Evolutionary conservation across 2,888 invertebrate genomes (phyloP).

Genomic region (Sphaeridia pumilis): DNA sequence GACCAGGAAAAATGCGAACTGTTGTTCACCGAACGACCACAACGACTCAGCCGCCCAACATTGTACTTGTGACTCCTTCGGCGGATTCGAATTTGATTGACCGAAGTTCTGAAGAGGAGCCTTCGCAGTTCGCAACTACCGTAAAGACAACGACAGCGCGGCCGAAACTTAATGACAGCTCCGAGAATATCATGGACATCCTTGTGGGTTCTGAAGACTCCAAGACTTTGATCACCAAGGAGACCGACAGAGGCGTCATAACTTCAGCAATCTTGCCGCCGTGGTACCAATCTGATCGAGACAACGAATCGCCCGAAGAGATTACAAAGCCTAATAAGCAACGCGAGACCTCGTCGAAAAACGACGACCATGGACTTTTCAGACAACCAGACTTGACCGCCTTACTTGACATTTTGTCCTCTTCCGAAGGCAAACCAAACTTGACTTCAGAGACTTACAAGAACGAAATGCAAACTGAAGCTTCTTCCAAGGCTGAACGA

Average conservation of each 20-base stretch:
- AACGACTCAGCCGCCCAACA: background rate
- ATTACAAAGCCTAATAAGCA: background rate
- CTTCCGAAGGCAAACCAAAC: background rate
- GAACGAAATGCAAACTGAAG: constrained; percentile 8
- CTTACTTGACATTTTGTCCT: constrained; percentile 4
- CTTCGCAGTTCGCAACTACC: background rate
- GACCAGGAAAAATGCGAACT: background rate
- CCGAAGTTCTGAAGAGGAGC: background rate
- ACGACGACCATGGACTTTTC: background rate
- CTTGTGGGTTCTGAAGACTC: constrained; percentile 29
- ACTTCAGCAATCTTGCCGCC: constrained; percentile 34
- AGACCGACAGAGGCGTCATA: constrained; percentile 31
- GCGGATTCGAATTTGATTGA: no score
- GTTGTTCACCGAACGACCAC: background rate
- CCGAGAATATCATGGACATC: constrained; percentile 30
- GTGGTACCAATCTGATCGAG: constrained; percentile 22
- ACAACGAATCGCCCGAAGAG: background rate
- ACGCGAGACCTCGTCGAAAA: no score
- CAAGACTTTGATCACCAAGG: constrained; percentile 31
- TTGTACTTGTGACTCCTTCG: background rate
- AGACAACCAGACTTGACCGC: constrained; percentile 8
- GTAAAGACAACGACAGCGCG: background rate
- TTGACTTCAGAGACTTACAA: background rate
- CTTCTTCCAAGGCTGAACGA: constrained; percentile 6
- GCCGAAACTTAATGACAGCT: constrained; percentile 2